A percentile compares a stretch with the other conserved stretches of the same genome.
Conservation (phyloP, 1,140 invertebrate genomes). For the Panulirus ornatus region DNA sequence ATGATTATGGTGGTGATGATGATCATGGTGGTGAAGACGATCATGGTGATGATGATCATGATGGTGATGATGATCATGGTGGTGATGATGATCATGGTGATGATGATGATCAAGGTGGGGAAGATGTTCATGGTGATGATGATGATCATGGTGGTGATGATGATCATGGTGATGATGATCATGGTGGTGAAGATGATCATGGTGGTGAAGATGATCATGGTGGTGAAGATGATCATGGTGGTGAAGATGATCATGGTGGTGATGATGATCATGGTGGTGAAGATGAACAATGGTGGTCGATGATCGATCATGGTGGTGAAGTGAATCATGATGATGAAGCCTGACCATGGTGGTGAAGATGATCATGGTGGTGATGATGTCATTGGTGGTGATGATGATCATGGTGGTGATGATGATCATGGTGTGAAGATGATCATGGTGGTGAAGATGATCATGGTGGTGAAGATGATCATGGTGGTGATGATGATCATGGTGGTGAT, state of each 20-base stretch:
- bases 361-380: no score
- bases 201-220: neutral
- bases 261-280: neutral
- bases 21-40: neutral
- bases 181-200: neutral
- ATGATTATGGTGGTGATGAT: no score
- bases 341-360: no score
- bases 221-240: neutral
- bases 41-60: neutral
- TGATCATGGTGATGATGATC: neutral
- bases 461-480: neutral
- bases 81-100: constrained; percentile 3
- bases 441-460: neutral
- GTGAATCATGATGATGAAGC: no score
- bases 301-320: neutral
- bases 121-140: neutral
- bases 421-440: neutral
- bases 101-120: neutral
- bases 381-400: no score
- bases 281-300: no score
- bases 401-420: neutral
- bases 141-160: neutral
- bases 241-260: neutral
- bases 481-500: neutral
- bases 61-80: neutral